Conservation (phyloP, 2,797 vertebrate genomes). For the Lophotriccus pileatus region DNA sequence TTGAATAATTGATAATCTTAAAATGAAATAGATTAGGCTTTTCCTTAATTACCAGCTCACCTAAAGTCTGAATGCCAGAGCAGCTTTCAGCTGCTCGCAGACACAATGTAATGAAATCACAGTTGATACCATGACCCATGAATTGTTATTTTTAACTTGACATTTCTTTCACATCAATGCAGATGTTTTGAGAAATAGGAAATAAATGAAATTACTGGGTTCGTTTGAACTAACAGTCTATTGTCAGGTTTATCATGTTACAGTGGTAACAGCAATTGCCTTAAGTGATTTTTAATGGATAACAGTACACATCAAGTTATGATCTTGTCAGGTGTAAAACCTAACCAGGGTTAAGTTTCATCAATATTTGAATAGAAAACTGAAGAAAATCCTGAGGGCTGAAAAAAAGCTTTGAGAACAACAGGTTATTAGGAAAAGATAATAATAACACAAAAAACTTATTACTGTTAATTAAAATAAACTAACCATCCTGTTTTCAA, state of each 20-base stretch:
- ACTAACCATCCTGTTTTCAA: neutral
- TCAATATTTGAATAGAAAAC: neutral
- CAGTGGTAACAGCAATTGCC: conserved; percentile 32
- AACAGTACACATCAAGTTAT: conserved; percentile 21
- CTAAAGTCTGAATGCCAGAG: conserved; percentile 7
- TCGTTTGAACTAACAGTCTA: conserved; percentile 48
- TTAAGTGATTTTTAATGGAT: conserved; percentile 55
- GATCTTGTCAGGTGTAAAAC: conserved; percentile 51
- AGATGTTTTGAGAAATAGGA: conserved; percentile 45
- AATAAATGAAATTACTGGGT: conserved; percentile 44
- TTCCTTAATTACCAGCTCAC: neutral
- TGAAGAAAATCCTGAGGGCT: neutral
- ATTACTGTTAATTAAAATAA: conserved; percentile 28
- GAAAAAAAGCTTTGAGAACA: neutral
- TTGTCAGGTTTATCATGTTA: conserved; percentile 52
- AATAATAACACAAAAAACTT: neutral
- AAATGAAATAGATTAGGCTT: conserved; percentile 16
- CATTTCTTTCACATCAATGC: conserved; percentile 57
- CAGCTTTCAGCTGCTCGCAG: neutral
- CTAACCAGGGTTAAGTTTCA: neutral
- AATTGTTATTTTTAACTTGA: conserved; percentile 68
- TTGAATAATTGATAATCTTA: conserved; percentile 27
- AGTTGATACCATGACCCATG: neutral
- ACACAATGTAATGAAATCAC: conserved; percentile 4
- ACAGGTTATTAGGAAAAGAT: neutral